Evolutionary conservation across 2,113 vertebrate genomes (phyloP).

Genomic region (Micronycteris hirsuta): DNA sequence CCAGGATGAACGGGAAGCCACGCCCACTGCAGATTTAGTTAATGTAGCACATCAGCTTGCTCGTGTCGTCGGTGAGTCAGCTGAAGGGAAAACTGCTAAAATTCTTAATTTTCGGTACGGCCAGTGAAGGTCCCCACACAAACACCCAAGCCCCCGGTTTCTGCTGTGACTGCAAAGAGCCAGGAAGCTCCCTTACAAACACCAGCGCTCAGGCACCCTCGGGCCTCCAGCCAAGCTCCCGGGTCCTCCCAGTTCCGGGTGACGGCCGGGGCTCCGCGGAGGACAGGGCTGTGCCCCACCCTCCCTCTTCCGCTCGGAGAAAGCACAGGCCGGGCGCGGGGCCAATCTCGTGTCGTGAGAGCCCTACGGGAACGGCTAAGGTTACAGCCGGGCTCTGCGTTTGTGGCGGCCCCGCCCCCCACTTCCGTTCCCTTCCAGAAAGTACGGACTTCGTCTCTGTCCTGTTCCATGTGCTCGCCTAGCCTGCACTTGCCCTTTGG

Average conservation of each 20-base stretch:
- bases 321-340: too few species aligned
- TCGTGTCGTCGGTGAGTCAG: too few species aligned
- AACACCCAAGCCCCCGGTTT: background rate
- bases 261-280: accelerated
- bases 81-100: background rate
- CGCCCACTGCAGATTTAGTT: too few species aligned
- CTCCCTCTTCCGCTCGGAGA: background rate
- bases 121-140: background rate
- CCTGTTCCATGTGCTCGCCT: accelerated
- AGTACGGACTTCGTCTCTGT: background rate
- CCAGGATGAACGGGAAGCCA: background rate
- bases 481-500: background rate
- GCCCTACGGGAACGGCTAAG: background rate
- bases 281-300: background rate
- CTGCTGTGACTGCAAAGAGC: background rate
- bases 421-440: background rate
- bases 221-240: background rate
- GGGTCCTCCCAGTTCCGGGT: accelerated
- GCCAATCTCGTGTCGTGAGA: background rate
- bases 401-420: background rate
- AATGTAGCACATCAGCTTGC: background rate
- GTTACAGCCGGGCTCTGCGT: background rate
- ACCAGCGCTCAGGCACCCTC: background rate
- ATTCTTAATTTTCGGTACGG: background rate
- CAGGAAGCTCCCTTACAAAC: background rate